Conservation (phyloP, 2,888 invertebrate genomes). For the Ariolimax columbianus region DNA sequence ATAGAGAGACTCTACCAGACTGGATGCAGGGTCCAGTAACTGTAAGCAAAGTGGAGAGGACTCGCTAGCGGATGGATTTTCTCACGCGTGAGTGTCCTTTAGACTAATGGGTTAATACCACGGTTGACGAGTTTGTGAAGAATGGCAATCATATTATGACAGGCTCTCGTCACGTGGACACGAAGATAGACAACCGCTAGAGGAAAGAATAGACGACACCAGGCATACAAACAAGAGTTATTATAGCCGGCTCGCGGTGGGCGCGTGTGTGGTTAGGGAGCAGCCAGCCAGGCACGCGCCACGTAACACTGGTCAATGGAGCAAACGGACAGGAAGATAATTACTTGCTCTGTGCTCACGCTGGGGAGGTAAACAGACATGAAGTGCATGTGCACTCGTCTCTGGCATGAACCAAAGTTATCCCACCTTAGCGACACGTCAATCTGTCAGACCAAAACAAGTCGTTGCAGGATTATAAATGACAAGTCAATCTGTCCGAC, state of each 20-base stretch:
- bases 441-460: background rate
- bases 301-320: background rate
- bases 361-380: background rate
- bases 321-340: constrained; percentile 33
- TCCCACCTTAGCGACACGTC: background rate
- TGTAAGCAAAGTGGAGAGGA: background rate
- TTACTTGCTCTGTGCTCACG: background rate
- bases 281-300: background rate
- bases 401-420: background rate
- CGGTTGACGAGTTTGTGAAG: background rate
- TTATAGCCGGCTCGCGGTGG: background rate
- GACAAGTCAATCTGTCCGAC: too few species aligned
- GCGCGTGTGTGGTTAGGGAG: background rate
- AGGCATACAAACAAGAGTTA: background rate
- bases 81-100: background rate
- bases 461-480: too few species aligned
- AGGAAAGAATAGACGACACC: background rate
- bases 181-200: background rate
- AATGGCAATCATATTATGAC: background rate
- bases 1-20: background rate
- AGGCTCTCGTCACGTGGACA: background rate
- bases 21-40: background rate
- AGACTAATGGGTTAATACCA: background rate
- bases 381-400: background rate
- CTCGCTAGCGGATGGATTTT: background rate